Base-by-base conservation (phyloP, 37 sponge, comb jelly and placozoan genomes). In the Agelas oroides region DNA sequence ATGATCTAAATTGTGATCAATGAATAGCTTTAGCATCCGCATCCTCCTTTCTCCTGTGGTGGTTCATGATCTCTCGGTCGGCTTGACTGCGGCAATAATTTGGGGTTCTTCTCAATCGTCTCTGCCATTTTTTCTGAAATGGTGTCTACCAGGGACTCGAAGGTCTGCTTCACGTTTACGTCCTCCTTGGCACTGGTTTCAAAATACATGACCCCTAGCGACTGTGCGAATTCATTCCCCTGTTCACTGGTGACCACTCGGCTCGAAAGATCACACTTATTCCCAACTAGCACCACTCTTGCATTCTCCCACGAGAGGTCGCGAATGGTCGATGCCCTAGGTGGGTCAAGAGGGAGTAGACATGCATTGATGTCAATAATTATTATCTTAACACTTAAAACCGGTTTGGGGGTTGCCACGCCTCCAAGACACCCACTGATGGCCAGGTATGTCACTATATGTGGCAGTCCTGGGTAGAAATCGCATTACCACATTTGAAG, bases 171-270 rank as follows among this genome's bases (percentile, higher is more conserved):
- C 52, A 97, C 86, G 72, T 92, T 92, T 20, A 61, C 83, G 64
- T 81, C 91, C 23, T 90, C 89, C 79, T 95, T 97, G n/a, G 95
- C 97, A 79, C 97, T 97, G 20, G 97, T 87, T 65, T 97, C 97
- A 30, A 87, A 84, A 87, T 90, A 97, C 36, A 85, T 72, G 52
- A 85, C 73, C 17, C 95, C 94, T 12, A 95, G 77, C 23, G 80
- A 65, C 35, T 84, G 79, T 18, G 95, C 95, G 25, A 97, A 79
- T 35, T 90, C 87, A 0, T 62, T 32, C 8, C 88, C 93, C 21
- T 76, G 73, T 35, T 92, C 97, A 0, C 19, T 32, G 40, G 88
- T 80, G 32, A 94, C 88, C 20, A 67, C 88, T 32, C 95, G 75
- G 34, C 70, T 69, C 21, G 92, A 82, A 11, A 90, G 76, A 59